Evolutionary conservation across 2,888 invertebrate genomes (phyloP).

Genomic region (Ennomos erosarius): DNA sequence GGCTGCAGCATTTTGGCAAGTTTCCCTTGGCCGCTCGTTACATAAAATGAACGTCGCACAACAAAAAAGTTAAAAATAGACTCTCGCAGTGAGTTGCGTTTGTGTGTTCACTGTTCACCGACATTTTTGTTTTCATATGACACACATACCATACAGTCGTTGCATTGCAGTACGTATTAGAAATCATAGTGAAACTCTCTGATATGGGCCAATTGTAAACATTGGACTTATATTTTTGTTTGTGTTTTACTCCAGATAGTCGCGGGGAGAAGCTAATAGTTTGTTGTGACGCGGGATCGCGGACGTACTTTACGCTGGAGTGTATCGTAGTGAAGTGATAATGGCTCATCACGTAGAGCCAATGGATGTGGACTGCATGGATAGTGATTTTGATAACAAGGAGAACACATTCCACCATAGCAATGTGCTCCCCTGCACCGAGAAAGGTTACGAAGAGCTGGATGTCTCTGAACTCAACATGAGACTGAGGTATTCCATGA

Average conservation of each 20-base stretch:
- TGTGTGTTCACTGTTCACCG: slow-evolving; percentile 57
- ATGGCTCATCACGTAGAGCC: slow-evolving; percentile 75
- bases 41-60: slow-evolving; percentile 73
- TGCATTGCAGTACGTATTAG: slow-evolving; percentile 65
- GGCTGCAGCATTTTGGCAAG: slow-evolving; percentile 73
- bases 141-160: slow-evolving; percentile 69
- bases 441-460: slow-evolving; percentile 77
- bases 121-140: slow-evolving; percentile 82
- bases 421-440: slow-evolving; percentile 70
- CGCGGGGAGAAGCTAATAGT: slow-evolving; percentile 44
- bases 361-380: slow-evolving; percentile 72
- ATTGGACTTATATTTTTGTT: slow-evolving; percentile 68
- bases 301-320: slow-evolving; percentile 34
- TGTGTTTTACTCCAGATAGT: slow-evolving; percentile 54
- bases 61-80: slow-evolving; percentile 81
- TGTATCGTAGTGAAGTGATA: slow-evolving; percentile 40
- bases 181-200: slow-evolving; percentile 78
- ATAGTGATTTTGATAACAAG: slow-evolving; percentile 76
- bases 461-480: slow-evolving; percentile 77
- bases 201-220: slow-evolving; percentile 72
- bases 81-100: slow-evolving; percentile 73
- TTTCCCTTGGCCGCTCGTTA: slow-evolving; percentile 76
- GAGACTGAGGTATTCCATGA: slow-evolving; percentile 75
- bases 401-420: slow-evolving; percentile 71
- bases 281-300: slow-evolving; percentile 27